phyloP scores from a whole-genome alignment of 2,113 vertebrate species.

The Brachypteracias leptosomus region DNA sequence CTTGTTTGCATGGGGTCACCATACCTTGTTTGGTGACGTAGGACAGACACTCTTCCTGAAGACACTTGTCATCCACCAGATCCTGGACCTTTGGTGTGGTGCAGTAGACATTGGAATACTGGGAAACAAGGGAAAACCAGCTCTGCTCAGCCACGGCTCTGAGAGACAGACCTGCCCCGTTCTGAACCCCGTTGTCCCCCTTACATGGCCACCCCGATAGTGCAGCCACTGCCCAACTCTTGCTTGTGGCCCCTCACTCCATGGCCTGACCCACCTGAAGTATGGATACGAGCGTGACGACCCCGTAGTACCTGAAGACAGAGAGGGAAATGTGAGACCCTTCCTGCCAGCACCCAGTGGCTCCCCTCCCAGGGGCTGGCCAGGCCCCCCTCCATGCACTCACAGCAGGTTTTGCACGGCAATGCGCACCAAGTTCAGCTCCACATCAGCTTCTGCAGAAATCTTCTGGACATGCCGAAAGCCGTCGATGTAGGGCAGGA shows the following conservation, averaged over 20 bases:
- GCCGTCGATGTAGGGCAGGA: conserved; percentile 93
- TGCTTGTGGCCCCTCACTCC: rapidly evolving
- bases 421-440: conserved; percentile 96
- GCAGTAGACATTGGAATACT: conserved; percentile 99
- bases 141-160: neutral
- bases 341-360: neutral
- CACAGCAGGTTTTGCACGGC: conserved; percentile 96
- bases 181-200: rapidly evolving
- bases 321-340: neutral
- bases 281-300: conserved; percentile 93
- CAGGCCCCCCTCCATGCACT: conserved; percentile 20
- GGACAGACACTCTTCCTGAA: conserved; percentile 92
- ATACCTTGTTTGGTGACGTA: conserved; percentile 93
- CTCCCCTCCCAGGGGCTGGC: rapidly evolving
- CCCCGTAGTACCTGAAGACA: conserved; percentile 88
- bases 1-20: neutral
- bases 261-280: conserved; percentile 82
- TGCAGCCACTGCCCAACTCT: neutral
- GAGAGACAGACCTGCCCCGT: rapidly evolving
- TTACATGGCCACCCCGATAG: rapidly evolving
- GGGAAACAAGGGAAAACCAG: neutral
- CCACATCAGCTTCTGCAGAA: conserved; percentile 93
- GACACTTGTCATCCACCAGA: conserved; percentile 91
- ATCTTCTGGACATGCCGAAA: conserved; percentile 98
- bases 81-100: conserved; percentile 94